Evolutionary conservation across 2,888 invertebrate species (phyloP).

Genomic region (Drosophila gaucha): DNA sequence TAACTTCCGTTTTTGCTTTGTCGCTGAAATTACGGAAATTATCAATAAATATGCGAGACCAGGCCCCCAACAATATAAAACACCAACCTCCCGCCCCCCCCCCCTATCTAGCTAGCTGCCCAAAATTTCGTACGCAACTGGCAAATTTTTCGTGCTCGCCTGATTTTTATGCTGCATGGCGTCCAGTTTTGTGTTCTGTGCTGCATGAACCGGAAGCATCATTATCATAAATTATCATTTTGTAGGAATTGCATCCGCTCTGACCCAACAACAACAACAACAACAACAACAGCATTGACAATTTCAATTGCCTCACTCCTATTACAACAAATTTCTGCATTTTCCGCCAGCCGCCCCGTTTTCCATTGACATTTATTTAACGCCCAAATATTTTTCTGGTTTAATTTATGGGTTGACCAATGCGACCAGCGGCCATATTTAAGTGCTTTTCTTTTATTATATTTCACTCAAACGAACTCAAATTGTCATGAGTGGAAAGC

Average conservation of each 20-base stretch:
- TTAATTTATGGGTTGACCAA: conserved; percentile 65
- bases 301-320: conserved; percentile 68
- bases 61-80: conserved; percentile 24
- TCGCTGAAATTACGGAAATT: conserved; percentile 80
- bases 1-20: conserved; percentile 76
- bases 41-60: conserved; percentile 82
- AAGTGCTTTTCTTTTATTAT: conserved; percentile 7
- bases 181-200: conserved; percentile 66
- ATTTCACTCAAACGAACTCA: neutral
- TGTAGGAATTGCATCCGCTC: conserved; percentile 83
- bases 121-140: conserved; percentile 60
- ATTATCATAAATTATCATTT: conserved; percentile 84
- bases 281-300: conserved; percentile 62
- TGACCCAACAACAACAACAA: conserved; percentile 41
- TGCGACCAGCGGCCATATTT: conserved; percentile 24
- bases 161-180: conserved; percentile 69
- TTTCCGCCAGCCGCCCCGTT: conserved; percentile 27
- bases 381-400: conserved; percentile 58
- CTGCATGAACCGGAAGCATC: conserved; percentile 79
- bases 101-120: neutral
- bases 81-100: neutral
- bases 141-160: conserved; percentile 60
- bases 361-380: conserved; percentile 54
- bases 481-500: neutral
- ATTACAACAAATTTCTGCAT: conserved; percentile 21